Percentiles rank a stretch among this genome's conserved stretches.
Evolutionary conservation across 2,797 vertebrate species (phyloP).

Genomic region (Chelidonichthys spinosus): DNA sequence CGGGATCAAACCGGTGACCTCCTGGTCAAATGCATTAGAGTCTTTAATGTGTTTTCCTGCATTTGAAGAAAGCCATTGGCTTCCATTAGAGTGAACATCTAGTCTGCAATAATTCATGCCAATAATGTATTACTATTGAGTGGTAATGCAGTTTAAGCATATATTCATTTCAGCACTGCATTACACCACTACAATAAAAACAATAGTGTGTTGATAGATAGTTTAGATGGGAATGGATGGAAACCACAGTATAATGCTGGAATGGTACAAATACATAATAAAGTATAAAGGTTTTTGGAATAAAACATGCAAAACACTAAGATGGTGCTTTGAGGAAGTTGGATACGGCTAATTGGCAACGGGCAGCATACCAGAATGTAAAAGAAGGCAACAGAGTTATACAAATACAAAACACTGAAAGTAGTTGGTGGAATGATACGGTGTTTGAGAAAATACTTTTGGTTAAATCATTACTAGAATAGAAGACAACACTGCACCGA

Average conservation of each 20-base stretch:
- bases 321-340: neutral
- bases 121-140: slow-evolving; percentile 9
- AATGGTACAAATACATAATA: neutral
- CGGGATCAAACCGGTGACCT: neutral
- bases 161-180: slow-evolving; percentile 1
- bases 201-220: neutral
- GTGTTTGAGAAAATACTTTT: neutral
- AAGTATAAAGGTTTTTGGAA: neutral
- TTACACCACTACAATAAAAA: slow-evolving; percentile 19
- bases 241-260: neutral
- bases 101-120: slow-evolving; percentile 25
- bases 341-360: neutral
- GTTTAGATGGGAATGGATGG: slow-evolving; percentile 1
- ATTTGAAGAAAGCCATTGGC: slow-evolving; percentile 13
- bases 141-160: slow-evolving; percentile 7
- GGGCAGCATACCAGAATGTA: too few relatives aligned
- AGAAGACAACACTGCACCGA: neutral
- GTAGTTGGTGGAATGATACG: neutral
- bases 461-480: slow-evolving; percentile 6
- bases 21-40: slow-evolving; percentile 17
- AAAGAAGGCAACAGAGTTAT: neutral
- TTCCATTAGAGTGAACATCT: slow-evolving; percentile 25
- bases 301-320: neutral
- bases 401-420: neutral
- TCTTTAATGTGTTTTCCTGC: slow-evolving; percentile 17